Evolutionary conservation across 2,797 vertebrate species (phyloP).

Genomic region (Glyptemys insculpta): DNA sequence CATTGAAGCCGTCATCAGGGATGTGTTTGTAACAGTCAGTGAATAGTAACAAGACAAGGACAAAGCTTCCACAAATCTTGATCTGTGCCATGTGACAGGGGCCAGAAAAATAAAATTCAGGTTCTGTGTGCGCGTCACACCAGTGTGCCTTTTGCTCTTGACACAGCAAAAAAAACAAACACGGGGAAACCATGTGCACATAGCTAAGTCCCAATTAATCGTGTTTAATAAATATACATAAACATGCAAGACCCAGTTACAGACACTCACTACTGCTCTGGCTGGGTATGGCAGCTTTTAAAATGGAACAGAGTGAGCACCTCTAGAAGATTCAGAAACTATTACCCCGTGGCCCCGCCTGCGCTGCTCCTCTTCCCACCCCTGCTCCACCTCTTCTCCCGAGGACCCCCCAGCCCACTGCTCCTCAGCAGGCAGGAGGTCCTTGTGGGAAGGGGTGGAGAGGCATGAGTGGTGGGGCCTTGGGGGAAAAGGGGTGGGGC

Average conservation of each 20-base stretch:
- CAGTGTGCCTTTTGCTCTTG: not conserved
- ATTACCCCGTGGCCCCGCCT: no score
- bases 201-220: not conserved
- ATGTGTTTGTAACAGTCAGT: not conserved
- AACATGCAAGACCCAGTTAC: not conserved
- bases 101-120: not conserved
- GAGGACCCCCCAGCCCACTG: no score
- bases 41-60: not conserved
- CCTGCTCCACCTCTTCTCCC: no score
- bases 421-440: no score
- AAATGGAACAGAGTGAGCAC: not conserved
- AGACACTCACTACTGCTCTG: not conserved
- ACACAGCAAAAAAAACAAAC: not conserved
- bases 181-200: not conserved
- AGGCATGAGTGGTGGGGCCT: no score
- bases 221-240: not conserved
- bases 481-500: no score
- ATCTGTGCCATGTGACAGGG: not conserved
- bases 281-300: not conserved
- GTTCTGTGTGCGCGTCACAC: not conserved
- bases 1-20: rapidly evolving
- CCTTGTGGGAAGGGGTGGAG: no score
- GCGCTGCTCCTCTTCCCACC: no score
- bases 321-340: no score
- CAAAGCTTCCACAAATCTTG: not conserved